phyloP scores from a whole-genome alignment of 2,113 vertebrate species.

The Vulpes ferrilata region DNA sequence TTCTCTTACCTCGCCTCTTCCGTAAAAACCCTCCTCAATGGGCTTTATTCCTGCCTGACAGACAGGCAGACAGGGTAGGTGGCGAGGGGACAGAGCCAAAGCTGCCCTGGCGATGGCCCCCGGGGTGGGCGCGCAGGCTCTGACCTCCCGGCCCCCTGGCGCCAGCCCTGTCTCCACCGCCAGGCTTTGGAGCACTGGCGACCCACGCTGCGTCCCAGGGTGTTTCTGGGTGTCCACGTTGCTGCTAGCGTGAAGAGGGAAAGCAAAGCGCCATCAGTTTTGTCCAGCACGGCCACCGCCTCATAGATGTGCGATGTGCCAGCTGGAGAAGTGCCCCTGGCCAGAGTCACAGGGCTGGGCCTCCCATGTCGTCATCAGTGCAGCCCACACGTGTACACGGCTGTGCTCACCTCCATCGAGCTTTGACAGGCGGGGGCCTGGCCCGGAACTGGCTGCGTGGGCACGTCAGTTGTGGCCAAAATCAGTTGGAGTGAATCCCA shows the following conservation, averaged over 20 bases:
- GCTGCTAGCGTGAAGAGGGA: background rate
- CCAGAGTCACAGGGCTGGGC: fast-evolving
- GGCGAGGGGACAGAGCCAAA: background rate
- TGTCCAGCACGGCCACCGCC: background rate
- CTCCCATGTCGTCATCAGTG: background rate
- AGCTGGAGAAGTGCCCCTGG: background rate
- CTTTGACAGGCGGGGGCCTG: background rate
- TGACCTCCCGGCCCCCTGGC: background rate
- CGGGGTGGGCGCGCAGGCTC: background rate
- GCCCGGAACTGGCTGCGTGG: background rate
- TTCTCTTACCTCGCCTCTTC: background rate
- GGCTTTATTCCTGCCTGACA: background rate
- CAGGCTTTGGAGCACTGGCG: background rate
- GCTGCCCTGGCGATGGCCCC: fast-evolving
- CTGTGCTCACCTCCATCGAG: background rate
- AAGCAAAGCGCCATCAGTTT: background rate
- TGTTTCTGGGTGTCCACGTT: background rate
- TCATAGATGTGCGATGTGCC: background rate
- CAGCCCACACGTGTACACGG: fast-evolving
- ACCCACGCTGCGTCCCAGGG: background rate
- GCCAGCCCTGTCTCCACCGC: background rate
- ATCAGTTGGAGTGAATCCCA: background rate
- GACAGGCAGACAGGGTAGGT: background rate
- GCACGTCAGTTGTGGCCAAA: background rate
- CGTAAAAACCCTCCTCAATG: background rate